Percentiles rank a stretch among this genome's conserved stretches.
Conservation (phyloP, 2,113 vertebrate genomes). For the Spheniscus mendiculus region DNA sequence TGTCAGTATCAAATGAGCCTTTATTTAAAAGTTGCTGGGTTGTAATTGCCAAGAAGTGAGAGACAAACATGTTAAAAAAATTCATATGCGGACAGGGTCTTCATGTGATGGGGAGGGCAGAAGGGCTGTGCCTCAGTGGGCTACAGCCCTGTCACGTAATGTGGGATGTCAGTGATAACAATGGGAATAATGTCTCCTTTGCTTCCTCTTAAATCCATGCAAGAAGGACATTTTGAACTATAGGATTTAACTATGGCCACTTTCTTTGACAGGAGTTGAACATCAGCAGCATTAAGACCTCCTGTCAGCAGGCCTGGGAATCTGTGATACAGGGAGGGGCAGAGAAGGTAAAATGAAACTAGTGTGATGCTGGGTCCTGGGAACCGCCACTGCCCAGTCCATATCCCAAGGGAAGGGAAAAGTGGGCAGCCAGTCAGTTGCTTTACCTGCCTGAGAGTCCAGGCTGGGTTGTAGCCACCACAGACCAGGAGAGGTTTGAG, state of each 20-base stretch:
- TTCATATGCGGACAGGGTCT: background rate
- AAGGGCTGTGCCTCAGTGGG: accelerated
- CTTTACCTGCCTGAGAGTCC: background rate
- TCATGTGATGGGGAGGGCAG: background rate
- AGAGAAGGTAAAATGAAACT: background rate
- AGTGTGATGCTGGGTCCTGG: background rate
- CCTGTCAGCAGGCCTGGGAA: background rate
- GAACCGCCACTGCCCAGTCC: background rate
- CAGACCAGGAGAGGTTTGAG: background rate
- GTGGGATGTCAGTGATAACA: background rate
- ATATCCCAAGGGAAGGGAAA: background rate
- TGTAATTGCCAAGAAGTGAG: background rate
- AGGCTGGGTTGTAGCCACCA: background rate
- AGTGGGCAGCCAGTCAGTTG: accelerated
- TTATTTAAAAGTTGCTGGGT: background rate
- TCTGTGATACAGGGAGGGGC: background rate
- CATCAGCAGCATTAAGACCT: background rate
- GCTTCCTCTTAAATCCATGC: background rate
- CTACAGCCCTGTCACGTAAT: background rate
- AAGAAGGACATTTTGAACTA: background rate
- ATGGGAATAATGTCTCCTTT: background rate
- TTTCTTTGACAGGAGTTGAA: background rate
- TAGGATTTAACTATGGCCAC: background rate
- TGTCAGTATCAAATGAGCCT: background rate
- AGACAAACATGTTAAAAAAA: background rate